Evolutionary conservation across 2,797 vertebrate species (phyloP).

Genomic region (Sarcoramphus papa): DNA sequence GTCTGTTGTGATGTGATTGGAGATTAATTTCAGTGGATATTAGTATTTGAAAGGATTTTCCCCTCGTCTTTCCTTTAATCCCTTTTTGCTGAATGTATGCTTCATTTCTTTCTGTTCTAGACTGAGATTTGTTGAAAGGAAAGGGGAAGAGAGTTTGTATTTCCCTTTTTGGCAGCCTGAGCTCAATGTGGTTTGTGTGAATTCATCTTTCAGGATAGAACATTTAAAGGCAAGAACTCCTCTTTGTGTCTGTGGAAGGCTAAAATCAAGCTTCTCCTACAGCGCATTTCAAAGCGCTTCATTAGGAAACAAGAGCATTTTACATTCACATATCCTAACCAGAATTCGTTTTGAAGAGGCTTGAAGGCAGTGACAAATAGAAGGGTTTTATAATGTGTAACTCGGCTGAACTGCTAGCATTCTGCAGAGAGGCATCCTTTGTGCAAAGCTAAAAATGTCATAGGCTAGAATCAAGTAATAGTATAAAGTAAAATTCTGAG

Average conservation of each 20-base stretch:
- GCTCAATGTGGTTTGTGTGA: slow-evolving; percentile 21
- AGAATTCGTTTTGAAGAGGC: slow-evolving; percentile 41
- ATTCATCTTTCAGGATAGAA: slow-evolving; percentile 36
- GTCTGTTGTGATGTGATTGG: neutral
- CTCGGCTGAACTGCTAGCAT: neutral
- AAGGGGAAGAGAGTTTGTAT: slow-evolving; percentile 11
- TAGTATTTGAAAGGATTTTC: slow-evolving; percentile 52
- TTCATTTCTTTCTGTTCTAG: slow-evolving; percentile 9
- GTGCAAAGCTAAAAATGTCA: slow-evolving; percentile 58
- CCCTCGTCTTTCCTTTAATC: slow-evolving; percentile 11
- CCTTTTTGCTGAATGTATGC: slow-evolving; percentile 6
- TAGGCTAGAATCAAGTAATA: slow-evolving; percentile 18
- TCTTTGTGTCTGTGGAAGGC: slow-evolving; percentile 38
- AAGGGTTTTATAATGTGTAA: slow-evolving; percentile 38
- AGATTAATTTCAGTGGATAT: slow-evolving; percentile 31
- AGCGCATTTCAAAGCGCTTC: slow-evolving; percentile 36
- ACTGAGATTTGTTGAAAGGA: slow-evolving; percentile 21
- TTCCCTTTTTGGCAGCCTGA: slow-evolving; percentile 36
- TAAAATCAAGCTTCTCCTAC: slow-evolving; percentile 48
- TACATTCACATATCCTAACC: slow-evolving; percentile 47
- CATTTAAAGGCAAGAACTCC: slow-evolving; percentile 47
- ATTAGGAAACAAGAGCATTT: slow-evolving; percentile 52
- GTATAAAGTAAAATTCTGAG: slow-evolving; percentile 31
- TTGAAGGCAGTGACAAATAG: slow-evolving; percentile 59
- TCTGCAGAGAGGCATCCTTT: slow-evolving; percentile 47